Conservation (phyloP, 2,113 vertebrate species). For the Sinosuthora webbiana region DNA sequence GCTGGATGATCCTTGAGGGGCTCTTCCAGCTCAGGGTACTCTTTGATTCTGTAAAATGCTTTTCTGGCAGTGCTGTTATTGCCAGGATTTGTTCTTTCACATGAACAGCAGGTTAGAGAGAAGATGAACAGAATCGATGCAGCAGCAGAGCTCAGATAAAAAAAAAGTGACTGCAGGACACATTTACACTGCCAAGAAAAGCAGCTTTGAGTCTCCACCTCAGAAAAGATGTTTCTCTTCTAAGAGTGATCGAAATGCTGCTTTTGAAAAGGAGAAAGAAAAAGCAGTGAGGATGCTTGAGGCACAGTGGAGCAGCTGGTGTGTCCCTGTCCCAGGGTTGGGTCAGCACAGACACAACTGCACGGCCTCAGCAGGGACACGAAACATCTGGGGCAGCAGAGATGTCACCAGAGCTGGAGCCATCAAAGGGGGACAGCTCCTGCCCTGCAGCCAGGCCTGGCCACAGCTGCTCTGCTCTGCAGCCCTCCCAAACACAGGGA, state of each 20-base stretch:
- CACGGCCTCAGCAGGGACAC: not conserved
- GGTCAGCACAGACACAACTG: not conserved
- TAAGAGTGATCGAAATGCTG: not conserved
- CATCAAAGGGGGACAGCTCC: not conserved
- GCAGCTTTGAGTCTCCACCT: not conserved
- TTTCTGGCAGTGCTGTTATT: not conserved
- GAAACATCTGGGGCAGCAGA: not conserved
- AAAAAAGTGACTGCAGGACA: not conserved
- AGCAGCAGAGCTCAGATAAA: not conserved
- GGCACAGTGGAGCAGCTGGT: not conserved
- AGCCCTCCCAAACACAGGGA: rapidly evolving
- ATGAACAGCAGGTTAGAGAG: not conserved
- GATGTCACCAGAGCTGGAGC: not conserved
- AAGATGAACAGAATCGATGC: not conserved
- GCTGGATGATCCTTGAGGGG: not conserved
- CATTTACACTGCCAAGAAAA: not conserved
- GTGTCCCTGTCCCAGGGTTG: not conserved
- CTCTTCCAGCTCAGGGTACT: not conserved
- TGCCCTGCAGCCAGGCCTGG: not conserved
- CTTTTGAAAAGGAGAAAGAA: not conserved
- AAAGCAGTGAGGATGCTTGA: not conserved
- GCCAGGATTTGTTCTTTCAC: not conserved
- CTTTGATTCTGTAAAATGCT: not conserved
- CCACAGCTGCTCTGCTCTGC: not conserved
- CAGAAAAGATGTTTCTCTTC: not conserved